Evolutionary conservation across 1,140 invertebrate species (phyloP), one percentile per base, ranked within the genome.

Genomic region (Ostrea denselamellosa): DNA sequence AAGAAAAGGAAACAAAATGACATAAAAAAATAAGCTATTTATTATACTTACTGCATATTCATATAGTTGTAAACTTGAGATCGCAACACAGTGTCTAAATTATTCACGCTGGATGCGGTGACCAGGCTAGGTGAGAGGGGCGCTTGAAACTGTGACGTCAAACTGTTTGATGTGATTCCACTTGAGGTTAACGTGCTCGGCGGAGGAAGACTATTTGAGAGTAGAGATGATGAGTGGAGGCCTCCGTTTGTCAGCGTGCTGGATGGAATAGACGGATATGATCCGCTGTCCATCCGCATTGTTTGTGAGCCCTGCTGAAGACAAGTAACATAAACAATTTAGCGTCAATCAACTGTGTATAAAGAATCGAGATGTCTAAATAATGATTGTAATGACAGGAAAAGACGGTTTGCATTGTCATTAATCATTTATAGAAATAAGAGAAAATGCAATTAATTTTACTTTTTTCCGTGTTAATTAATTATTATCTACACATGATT

Each of bases 21-120:
- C 25, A 77, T 77, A 34, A 77, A 28, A n/a, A 25, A 25, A 77
- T 14, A 28, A 77, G 28, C 28, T 28, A 71, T 71, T 28, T 77
- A 28, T 77, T 28, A 17, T 53, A 83, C 82, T 54, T 83, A 83
- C 82, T 83, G 82, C 82, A 83, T 83, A 83, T 83, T 83, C 82
- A 83, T 83, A 83, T 83, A 83, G 52, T 83, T 83, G 82, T 83
- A 83, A 52, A 83, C 82, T 83, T 83, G 82, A n/a, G 82, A 83
- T 17, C 82, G 44, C 82, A 83, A 54, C 19, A 83, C 82, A 5
- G 82, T 53, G 51, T 83, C 82, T 52, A 83, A 52, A 83, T 83
- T 83, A 53, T 54, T 54, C 52, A 83, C 44, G 19, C 52, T 83
- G 44, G 82, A 53, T 83, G 82, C 52, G 82, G 82, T 83, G 44